Base-by-base conservation (phyloP, 2,888 invertebrate genomes). In the Podotricha telesiphe region DNA sequence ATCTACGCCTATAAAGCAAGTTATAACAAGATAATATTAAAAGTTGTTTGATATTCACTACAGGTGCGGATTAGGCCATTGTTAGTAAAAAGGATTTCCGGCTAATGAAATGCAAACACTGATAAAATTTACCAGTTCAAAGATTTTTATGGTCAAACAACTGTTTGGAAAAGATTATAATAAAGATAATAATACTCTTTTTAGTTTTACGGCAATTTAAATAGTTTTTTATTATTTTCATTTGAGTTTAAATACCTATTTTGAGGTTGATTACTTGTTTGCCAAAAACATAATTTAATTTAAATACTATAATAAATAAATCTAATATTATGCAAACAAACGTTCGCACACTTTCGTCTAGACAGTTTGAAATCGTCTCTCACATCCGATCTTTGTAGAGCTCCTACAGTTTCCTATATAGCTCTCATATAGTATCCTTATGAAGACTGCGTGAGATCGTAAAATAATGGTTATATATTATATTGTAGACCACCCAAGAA, bases 291-390 rank as follows among this genome's bases (percentile, higher is more conserved):
- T 88, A 87, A 86, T 66, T 42, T 79, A 78, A 77, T 80, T 79
- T 75, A 80, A 67, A 80, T 81, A 82, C 82, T 80, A 78, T 85
- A 85, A 87, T 85, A n/a, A n/a, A 86, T 84, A 87, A 86, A 86
- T 86, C 82, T 79, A 84, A 84, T 87, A 88, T 87, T 89, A 87
- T 87, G 86, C 88, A 83, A 88, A 87, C 81, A 79, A 79, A 82
- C 75, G 83, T 87, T 87, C 88, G 84, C 87, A 88, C 86, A 91
- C 91, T 92, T 91, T 91, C 91, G 86, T 91, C 86, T 87, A 88
- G 91, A 91, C 89, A 88, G 86, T 87, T 87, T 86, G 83, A 83
- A 86, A 83, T 85, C 86, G 59, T 66, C 61, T 61, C 53, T 19
- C 61, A 67, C 59, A 45, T 61, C 67, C 67, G 61, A 67, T 53